These are phyloP conservation scores for Apostichopus japonicus DNA, from an alignment of 35 echinoderm and acorn worm genomes.

Conservation along the genomic window DNA sequence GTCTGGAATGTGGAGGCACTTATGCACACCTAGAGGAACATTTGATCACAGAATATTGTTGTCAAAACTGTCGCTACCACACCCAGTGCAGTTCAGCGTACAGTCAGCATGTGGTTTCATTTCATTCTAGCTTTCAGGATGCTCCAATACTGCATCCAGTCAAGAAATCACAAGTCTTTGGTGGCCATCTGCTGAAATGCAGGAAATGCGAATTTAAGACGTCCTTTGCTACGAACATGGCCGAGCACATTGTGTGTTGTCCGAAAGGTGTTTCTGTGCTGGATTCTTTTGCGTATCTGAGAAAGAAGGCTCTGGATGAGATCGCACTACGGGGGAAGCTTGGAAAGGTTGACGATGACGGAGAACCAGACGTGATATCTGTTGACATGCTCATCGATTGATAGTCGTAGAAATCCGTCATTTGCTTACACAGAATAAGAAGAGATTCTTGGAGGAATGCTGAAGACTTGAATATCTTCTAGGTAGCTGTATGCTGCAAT, in stretches of 20 bases:
- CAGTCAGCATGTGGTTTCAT: constrained; percentile 51
- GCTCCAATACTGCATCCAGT: constrained; percentile 51
- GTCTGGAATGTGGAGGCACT: constrained; percentile 48
- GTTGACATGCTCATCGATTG: background rate
- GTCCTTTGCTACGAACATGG: constrained; percentile 38
- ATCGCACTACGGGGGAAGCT: constrained; percentile 1
- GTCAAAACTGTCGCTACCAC: constrained; percentile 34
- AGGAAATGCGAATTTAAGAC: constrained; percentile 47
- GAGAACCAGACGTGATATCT: constrained; percentile 19
- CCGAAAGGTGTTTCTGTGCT: constrained; percentile 32
- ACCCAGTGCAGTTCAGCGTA: constrained; percentile 54
- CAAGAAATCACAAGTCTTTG: constrained; percentile 10
- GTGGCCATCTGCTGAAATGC: constrained; percentile 22
- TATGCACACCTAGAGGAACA: constrained; percentile 1
- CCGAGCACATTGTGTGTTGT: constrained; percentile 29
- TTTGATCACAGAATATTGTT: constrained; percentile 26
- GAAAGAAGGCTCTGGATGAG: constrained; percentile 19
- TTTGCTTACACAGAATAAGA: too few species aligned
- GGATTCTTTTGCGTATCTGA: constrained; percentile 32
- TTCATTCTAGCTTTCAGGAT: constrained; percentile 36
- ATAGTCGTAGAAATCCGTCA: too few species aligned
- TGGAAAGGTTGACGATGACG: background rate
- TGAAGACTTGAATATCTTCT: too few species aligned
- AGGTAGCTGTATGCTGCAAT: too few species aligned
- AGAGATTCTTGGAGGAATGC: too few species aligned